Evolutionary conservation across 2,797 vertebrate genomes (phyloP).

Genomic region (Platalea minor): DNA sequence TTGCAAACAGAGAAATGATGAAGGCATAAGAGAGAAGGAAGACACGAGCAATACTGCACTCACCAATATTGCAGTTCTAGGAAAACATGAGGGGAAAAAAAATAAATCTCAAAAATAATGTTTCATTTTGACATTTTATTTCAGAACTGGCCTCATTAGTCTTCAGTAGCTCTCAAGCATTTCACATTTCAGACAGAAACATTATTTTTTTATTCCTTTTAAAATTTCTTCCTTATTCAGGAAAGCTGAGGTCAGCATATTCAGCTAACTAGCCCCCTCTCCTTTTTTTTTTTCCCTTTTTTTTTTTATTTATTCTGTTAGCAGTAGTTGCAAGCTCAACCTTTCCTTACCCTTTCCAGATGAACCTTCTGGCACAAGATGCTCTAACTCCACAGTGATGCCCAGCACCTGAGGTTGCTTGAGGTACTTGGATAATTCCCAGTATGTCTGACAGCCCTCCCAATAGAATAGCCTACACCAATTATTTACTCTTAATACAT

Average conservation of each 20-base stretch:
- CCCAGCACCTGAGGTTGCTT: background rate
- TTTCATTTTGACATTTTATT: slow-evolving; percentile 20
- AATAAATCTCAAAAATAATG: background rate
- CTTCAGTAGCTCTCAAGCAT: background rate
- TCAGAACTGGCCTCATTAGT: background rate
- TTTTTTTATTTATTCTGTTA: background rate
- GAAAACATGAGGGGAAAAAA: background rate
- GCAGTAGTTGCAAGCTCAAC: background rate
- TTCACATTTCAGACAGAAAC: background rate
- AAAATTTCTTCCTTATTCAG: background rate
- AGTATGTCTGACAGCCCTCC: background rate
- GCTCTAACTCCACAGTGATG: background rate
- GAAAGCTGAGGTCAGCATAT: background rate
- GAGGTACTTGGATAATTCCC: background rate
- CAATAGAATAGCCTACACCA: background rate
- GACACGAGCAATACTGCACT: background rate
- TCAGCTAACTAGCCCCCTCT: background rate
- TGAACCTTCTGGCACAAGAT: background rate
- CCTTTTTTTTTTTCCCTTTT: accelerated
- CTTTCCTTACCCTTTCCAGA: background rate
- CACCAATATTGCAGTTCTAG: background rate
- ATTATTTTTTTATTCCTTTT: background rate
- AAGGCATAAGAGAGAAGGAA: background rate
- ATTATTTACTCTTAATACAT: background rate
- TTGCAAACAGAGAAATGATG: background rate